Percentiles rank a stretch among this genome's conserved stretches.
Evolutionary conservation across 92 coral and sea anemone species (phyloP).

Genomic region (Palythoa grandis): DNA sequence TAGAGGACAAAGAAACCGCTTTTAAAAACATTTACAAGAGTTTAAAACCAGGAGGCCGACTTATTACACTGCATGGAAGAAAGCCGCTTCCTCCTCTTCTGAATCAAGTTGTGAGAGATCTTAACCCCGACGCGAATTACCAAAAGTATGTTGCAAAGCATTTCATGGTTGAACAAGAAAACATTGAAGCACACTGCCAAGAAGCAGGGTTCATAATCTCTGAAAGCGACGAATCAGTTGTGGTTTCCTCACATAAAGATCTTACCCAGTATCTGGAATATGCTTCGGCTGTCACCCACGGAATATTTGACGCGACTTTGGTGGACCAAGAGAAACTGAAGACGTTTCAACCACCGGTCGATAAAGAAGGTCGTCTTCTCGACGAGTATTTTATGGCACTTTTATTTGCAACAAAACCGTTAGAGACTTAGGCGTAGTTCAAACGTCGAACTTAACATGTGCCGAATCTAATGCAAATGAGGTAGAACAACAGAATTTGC

Average conservation of each 20-base stretch:
- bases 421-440: not conserved
- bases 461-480: too few species aligned
- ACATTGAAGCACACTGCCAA: not conserved
- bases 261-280: not conserved
- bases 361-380: not conserved
- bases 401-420: not conserved
- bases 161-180: not conserved
- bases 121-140: too few species aligned
- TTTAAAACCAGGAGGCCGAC: too few species aligned
- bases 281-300: not conserved
- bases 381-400: not conserved
- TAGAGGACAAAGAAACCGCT: too few species aligned
- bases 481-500: too few species aligned
- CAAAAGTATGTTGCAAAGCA: too few species aligned
- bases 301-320: not conserved
- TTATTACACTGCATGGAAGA: too few species aligned
- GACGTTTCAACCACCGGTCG: not conserved
- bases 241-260: not conserved
- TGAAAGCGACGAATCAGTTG: not conserved
- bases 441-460: too few species aligned
- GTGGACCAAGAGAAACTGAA: not conserved
- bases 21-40: too few species aligned
- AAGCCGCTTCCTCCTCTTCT: too few species aligned
- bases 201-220: not conserved
- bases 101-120: too few species aligned